Percentiles rank a stretch among this genome's conserved stretches.
These are phyloP conservation scores for Dermolepida albohirtum DNA, from an alignment of 2,888 invertebrate genomes.

Conservation along the genomic window DNA sequence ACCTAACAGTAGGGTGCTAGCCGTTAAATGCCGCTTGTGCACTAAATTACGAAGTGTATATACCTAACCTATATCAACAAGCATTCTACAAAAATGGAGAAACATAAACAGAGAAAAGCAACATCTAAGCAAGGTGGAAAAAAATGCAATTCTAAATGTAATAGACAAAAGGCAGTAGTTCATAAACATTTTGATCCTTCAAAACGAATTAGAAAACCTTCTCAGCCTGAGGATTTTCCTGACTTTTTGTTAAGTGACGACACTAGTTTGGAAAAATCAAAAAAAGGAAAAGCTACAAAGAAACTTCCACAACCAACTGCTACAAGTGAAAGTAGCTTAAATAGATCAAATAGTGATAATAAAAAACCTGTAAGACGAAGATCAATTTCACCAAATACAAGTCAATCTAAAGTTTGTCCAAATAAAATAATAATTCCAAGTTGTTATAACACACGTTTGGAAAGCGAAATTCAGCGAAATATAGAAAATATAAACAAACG, in stretches of 20 bases:
- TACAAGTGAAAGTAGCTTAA: conserved; percentile 18
- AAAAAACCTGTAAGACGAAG: not conserved
- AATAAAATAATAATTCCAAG: too few relatives aligned
- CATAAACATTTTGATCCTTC: conserved; percentile 45
- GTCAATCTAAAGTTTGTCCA: too few relatives aligned
- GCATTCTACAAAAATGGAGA: conserved; percentile 25
- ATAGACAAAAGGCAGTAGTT: conserved; percentile 36
- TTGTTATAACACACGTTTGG: not conserved
- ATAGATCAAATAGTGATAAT: not conserved
- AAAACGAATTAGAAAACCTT: conserved; percentile 29
- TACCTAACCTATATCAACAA: conserved; percentile 24
- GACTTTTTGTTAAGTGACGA: conserved; percentile 21
- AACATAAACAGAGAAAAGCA: conserved; percentile 20
- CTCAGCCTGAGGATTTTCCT: conserved; percentile 30
- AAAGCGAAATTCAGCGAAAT: not conserved
- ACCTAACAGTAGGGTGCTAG: not conserved
- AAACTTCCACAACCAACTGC: not conserved
- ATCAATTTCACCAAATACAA: too few relatives aligned
- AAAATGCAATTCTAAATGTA: conserved; percentile 2
- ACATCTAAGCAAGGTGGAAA: conserved; percentile 3
- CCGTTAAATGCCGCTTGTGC: conserved; percentile 5
- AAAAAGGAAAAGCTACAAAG: conserved; percentile 1
- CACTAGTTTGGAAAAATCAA: not conserved
- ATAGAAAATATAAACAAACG: not conserved
- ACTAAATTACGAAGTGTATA: conserved; percentile 14